Conservation (phyloP, 2,113 vertebrate genomes). For the Hyperopisus bebe region DNA sequence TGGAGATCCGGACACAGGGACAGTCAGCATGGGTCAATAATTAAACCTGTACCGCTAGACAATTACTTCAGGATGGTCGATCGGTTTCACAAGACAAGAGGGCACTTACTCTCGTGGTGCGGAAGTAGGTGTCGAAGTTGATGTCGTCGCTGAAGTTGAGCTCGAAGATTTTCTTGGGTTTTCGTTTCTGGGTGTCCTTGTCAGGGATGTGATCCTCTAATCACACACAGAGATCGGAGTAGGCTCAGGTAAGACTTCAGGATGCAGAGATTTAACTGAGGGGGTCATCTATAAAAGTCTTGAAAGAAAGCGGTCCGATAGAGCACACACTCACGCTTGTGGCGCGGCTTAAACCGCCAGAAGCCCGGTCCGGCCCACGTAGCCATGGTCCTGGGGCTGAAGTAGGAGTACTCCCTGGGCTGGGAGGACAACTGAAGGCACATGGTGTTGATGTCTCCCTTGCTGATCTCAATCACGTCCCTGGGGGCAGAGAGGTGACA, state of each 20-base stretch:
- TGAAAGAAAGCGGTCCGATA: not conserved
- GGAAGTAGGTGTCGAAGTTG: conserved; percentile 71
- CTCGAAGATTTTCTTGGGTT: conserved; percentile 67
- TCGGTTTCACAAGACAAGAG: not conserved
- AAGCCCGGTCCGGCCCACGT: conserved; percentile 91
- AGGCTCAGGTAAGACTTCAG: not conserved
- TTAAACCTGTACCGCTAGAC: not conserved
- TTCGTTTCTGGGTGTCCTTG: conserved; percentile 62
- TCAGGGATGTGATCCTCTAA: conserved; percentile 65
- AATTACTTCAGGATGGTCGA: not conserved
- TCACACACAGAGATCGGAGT: not conserved
- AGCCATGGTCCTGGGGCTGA: conserved; percentile 84
- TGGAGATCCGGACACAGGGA: conserved; percentile 36
- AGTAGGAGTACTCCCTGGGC: conserved; percentile 93
- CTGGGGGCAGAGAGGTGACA: conserved; percentile 25
- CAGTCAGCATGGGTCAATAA: not conserved
- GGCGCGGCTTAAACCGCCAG: conserved; percentile 83
- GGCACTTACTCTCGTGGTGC: conserved; percentile 67
- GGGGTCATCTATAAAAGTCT: not conserved
- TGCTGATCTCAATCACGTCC: conserved; percentile 53
- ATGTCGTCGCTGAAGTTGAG: conserved; percentile 75
- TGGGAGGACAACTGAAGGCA: conserved; percentile 79
- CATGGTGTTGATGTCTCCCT: conserved; percentile 74
- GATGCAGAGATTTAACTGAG: not conserved
- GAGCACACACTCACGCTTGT: conserved; percentile 62